Evolutionary conservation across 2,797 vertebrate genomes (phyloP), one percentile per base, ranked within the genome.

Genomic region (Ataeniobius toweri): DNA sequence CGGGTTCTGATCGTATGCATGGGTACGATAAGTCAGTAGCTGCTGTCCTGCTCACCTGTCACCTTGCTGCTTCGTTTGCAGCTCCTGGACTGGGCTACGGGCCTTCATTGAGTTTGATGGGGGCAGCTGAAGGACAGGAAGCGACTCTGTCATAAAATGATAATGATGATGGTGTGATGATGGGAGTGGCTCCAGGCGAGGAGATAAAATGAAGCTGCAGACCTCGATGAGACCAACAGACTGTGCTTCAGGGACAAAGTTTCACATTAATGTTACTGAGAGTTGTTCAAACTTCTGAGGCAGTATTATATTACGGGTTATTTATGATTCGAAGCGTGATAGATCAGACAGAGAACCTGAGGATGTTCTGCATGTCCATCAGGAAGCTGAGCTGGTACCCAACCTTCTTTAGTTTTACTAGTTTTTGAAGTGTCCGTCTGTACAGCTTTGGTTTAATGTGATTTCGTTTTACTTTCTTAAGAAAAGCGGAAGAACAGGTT

Each of bases 51-150:
- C 79, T 82, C 77, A 68, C 81, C 61, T 61, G 83, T 83, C 85
- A 89, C 63, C 79, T 86, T 28, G 71, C 53, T 24, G 76, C 83
- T 89, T 88, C 84, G 92, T 91, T 83, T 81, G 79, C 70, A 71
- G 53, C 5, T 22, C 20, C 58, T 13, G 70, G 68, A 89, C 71
- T 36, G 63, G 31, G 24, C 24, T 5, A 73, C 3, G 61, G 76
- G 58, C 61, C 78, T 77, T 50, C 12, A 39, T 46, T 6, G 85
- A 13, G 76, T 75, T 71, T 74, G 80, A 90, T 89, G 89, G 86
- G 92, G 82, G 59, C 81, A 6, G 36, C 71, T 87, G 89, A 93
- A 94, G 93, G 93, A 88, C 93, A 78, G 58, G 75, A 74, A 84
- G 79, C 41, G 2, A 61, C 71, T n/a, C 4, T 20, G 56, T 81